Conservation (phyloP, 2,888 invertebrate species). For the Drosophila acutilabella region DNA sequence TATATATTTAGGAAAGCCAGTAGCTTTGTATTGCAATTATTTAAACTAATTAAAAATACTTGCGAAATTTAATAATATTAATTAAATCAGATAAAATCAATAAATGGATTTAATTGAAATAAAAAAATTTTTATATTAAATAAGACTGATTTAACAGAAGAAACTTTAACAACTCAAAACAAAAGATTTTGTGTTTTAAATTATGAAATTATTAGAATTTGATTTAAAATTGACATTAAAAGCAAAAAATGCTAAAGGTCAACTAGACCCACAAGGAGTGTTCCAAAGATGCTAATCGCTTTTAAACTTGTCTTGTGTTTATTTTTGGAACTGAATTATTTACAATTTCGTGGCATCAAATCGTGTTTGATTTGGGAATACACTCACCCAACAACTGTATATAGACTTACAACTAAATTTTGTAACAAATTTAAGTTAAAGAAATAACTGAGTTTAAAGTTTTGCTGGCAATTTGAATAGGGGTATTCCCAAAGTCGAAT, state of each 20-base stretch:
- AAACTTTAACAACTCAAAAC: too few species aligned
- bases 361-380: conserved; percentile 46
- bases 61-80: too few species aligned
- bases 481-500: conserved; percentile 6
- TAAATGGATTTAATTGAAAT: too few species aligned
- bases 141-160: too few species aligned
- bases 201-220: too few species aligned
- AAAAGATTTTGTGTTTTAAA: too few species aligned
- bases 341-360: conserved; percentile 36
- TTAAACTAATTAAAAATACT: too few species aligned
- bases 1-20: too few species aligned
- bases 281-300: conserved; percentile 38
- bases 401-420: conserved; percentile 1
- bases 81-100: too few species aligned
- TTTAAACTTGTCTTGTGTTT: not conserved
- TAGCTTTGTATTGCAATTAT: too few species aligned
- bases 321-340: conserved; percentile 44
- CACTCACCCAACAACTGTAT: conserved; percentile 8
- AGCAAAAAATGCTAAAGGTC: conserved; percentile 20
- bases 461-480: conserved; percentile 23
- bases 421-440: not conserved
- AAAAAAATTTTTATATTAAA: too few species aligned
- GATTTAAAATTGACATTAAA: not conserved
- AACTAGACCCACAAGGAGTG: conserved; percentile 25
- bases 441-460: not conserved